Evolutionary conservation across 1,140 invertebrate genomes (phyloP), one percentile per base, ranked within the genome.

Genomic region (Melipona quadrifasciata): DNA sequence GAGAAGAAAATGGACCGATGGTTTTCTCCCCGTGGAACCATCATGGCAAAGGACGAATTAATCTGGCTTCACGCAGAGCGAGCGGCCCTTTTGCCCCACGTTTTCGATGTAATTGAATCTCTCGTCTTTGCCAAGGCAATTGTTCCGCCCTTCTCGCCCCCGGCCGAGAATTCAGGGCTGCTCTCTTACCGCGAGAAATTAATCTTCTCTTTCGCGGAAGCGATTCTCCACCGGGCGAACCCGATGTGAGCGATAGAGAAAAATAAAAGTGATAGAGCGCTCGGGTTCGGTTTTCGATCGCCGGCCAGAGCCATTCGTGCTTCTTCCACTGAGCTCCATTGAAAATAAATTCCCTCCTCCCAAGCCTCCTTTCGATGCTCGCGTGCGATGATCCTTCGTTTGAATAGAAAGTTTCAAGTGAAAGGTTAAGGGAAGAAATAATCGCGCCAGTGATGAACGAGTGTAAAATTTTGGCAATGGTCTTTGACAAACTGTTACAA

Each of bases 41-140:
- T 89, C 86, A 73, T 77, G 51, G 70, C 82, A 82, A 85, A 90
- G 87, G 80, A 90, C 89, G 87, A 88, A 90, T 89, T 91, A 91
- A 91, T 91, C 89, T 89, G 90, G 85, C 89, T 90, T 89, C 85
- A 72, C 85, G 80, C 80, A 84, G 85, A 79, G 75, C 85, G 74
- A 83, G 78, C 77, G 82, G 82, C 85, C 84, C 80, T 89, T 86
- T 87, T 87, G 82, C 86, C 83, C 87, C 82, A 83, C 89, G 88
- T 91, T 91, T 90, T 87, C 89, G 87, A 91, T 89, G 89, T 91
- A 91, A 91, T 91, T 90, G 90, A 91, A 91, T 91, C 90, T 91
- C 89, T 89, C 87, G 87, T 89, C 89, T 89, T 88, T 90, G 85
- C 89, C 87, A 72, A 85, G 89, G 89, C 89, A 91, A 91, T 91